A percentile compares a stretch with the other conserved stretches of the same genome.
phyloP scores from a whole-genome alignment of 2,113 vertebrate genomes.

The Tetraodon nigroviridis region DNA sequence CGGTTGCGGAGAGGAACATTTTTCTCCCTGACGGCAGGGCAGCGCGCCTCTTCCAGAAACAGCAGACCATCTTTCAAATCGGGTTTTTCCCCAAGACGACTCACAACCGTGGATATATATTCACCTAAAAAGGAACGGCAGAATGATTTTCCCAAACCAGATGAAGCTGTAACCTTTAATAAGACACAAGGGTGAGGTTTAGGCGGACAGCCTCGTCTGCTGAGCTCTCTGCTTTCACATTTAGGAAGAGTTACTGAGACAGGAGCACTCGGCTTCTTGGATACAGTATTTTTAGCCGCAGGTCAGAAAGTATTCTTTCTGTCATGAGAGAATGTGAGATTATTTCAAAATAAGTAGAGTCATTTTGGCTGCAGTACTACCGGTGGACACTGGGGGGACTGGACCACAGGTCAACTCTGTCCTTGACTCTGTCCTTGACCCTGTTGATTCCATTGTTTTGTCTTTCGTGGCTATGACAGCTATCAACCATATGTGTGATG shows the following conservation, averaged over 20 bases:
- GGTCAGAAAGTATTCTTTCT: neutral
- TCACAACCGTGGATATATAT: neutral
- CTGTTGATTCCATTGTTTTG: too few relatives aligned
- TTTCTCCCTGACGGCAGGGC: slow-evolving; percentile 42
- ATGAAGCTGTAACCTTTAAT: neutral
- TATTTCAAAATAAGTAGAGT: neutral
- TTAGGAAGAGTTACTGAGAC: neutral
- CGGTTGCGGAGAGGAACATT: slow-evolving; percentile 35
- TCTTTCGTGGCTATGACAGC: too few relatives aligned
- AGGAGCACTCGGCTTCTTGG: neutral
- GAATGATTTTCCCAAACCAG: neutral
- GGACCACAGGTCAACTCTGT: too few relatives aligned
- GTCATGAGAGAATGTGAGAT: neutral
- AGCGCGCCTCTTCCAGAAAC: slow-evolving; percentile 32
- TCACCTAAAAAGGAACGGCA: neutral
- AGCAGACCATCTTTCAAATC: slow-evolving; percentile 1
- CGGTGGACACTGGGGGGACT: too few relatives aligned
- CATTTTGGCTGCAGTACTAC: too few relatives aligned
- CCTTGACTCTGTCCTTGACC: too few relatives aligned
- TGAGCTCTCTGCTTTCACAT: too few relatives aligned
- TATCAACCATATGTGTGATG: neutral
- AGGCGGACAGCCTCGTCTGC: neutral
- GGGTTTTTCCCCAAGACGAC: neutral
- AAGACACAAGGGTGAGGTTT: neutral
- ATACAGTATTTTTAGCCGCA: slow-evolving; percentile 2